Conservation (phyloP, 2,888 invertebrate genomes). For the Pandemis heparana region DNA sequence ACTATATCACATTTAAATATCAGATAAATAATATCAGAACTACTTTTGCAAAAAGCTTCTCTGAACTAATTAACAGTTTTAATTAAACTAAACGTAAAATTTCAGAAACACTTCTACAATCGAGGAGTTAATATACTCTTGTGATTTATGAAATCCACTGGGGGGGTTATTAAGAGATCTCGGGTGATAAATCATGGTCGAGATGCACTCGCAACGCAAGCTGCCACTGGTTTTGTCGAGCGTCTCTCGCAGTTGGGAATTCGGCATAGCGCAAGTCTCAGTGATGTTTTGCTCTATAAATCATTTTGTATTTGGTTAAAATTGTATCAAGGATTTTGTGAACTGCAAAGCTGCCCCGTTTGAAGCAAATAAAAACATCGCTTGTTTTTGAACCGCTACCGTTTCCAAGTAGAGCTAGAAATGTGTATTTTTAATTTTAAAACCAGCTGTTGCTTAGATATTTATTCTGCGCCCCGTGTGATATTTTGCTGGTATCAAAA, state of each 20-base stretch:
- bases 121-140: neutral
- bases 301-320: neutral
- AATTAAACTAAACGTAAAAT: neutral
- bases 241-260: neutral
- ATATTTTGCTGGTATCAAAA: too few relatives aligned
- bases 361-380: too few relatives aligned
- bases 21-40: too few relatives aligned
- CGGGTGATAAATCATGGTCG: slow-evolving; percentile 65
- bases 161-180: slow-evolving; percentile 69
- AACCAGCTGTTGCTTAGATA: too few relatives aligned
- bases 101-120: neutral
- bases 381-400: too few relatives aligned
- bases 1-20: too few relatives aligned
- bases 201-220: slow-evolving; percentile 57
- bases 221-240: slow-evolving; percentile 56
- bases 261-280: neutral
- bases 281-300: neutral
- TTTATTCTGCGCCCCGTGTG: too few relatives aligned
- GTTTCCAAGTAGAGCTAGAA: too few relatives aligned
- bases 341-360: too few relatives aligned
- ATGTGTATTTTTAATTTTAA: too few relatives aligned
- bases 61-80: neutral
- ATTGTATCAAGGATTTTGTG: neutral
- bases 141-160: slow-evolving; percentile 53
- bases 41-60: too few relatives aligned